Evolutionary conservation across 2,888 invertebrate genomes (phyloP).

Genomic region (Drosophila greeni): DNA sequence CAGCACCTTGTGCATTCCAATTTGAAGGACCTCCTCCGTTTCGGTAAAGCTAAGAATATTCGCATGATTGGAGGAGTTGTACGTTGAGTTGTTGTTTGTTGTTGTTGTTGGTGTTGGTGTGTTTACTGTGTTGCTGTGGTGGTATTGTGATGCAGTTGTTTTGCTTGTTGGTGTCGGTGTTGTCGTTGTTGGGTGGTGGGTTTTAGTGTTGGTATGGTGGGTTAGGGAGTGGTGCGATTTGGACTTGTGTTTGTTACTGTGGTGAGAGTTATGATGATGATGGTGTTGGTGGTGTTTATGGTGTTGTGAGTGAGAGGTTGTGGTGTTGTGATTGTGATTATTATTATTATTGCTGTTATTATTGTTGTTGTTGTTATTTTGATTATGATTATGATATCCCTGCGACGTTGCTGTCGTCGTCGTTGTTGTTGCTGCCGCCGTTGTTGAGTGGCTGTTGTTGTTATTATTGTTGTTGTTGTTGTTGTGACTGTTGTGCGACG

Average conservation of each 20-base stretch:
- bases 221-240: slow-evolving; percentile 48
- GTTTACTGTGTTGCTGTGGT: slow-evolving; percentile 43
- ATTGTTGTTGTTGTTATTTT: slow-evolving; percentile 32
- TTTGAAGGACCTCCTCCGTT: slow-evolving; percentile 90
- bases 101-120: slow-evolving; percentile 46
- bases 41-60: slow-evolving; percentile 85
- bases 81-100: slow-evolving; percentile 69
- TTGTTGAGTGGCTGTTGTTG: slow-evolving; percentile 47
- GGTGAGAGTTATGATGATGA: slow-evolving; percentile 39
- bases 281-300: slow-evolving; percentile 26
- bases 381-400: slow-evolving; percentile 47
- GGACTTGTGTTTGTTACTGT: slow-evolving; percentile 59
- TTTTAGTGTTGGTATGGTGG: slow-evolving; percentile 61
- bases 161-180: slow-evolving; percentile 23
- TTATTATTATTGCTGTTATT: slow-evolving; percentile 34
- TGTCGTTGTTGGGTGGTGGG: slow-evolving; percentile 32
- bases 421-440: slow-evolving; percentile 42
- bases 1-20: slow-evolving; percentile 94
- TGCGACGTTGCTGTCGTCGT: slow-evolving; percentile 53
- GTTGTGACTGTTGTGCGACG: slow-evolving; percentile 39
- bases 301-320: slow-evolving; percentile 15
- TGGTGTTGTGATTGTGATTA: slow-evolving; percentile 27
- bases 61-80: slow-evolving; percentile 77
- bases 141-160: slow-evolving; percentile 37
- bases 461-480: slow-evolving; percentile 40